Evolutionary conservation across 2,888 invertebrate species (phyloP).

Genomic region (Osedax frankpressi): DNA sequence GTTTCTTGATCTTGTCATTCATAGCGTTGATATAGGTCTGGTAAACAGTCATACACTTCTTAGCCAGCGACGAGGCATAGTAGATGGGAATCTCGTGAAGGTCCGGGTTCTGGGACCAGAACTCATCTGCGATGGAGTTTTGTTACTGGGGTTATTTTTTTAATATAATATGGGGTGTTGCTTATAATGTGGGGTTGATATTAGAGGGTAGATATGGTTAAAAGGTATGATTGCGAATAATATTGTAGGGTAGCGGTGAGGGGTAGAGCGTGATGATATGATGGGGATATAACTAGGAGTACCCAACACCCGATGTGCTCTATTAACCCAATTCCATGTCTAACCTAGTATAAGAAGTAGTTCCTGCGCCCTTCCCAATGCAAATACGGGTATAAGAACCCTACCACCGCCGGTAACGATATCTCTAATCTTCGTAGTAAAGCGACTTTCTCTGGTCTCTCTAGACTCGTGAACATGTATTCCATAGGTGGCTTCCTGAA

Average conservation of each 20-base stretch:
- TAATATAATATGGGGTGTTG: neutral
- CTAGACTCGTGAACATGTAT: conserved; percentile 97
- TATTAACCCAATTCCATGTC: neutral
- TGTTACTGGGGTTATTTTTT: neutral
- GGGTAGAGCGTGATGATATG: neutral
- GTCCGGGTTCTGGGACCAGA: conserved; percentile 91
- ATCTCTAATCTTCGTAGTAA: conserved; percentile 82
- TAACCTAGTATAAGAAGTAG: conserved; percentile 69
- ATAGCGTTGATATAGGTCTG: conserved; percentile 98
- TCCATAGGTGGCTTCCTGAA: conserved; percentile 89
- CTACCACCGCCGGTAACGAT: conserved; percentile 92
- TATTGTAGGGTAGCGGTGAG: neutral
- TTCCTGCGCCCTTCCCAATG: conserved; percentile 90
- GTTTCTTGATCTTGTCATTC: conserved; percentile 89
- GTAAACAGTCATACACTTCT: conserved; percentile 99
- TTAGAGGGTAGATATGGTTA: no score
- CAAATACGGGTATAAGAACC: conserved; percentile 95
- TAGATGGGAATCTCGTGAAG: conserved; percentile 96
- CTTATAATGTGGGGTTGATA: no score
- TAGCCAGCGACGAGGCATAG: conserved; percentile 94
- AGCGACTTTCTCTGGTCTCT: conserved; percentile 83
- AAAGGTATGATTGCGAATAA: no score
- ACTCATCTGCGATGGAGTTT: conserved; percentile 73
- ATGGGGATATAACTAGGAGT: neutral
- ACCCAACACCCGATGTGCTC: neutral